Conservation (phyloP, 2,888 invertebrate genomes). For the Selenia dentaria region DNA sequence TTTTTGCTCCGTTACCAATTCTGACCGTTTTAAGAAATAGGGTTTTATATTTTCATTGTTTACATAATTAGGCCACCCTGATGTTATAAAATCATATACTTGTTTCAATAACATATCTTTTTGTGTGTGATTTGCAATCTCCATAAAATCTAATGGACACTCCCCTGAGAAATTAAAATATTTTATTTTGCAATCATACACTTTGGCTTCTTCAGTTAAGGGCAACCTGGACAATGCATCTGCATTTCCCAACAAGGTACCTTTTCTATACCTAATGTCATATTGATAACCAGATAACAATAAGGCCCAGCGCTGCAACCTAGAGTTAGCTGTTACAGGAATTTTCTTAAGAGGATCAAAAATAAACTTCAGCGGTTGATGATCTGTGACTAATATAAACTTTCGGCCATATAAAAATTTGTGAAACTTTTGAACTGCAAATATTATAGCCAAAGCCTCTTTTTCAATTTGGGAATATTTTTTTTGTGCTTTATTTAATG, state of each 20-base stretch:
- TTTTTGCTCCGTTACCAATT: not conserved
- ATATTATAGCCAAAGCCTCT: conserved; percentile 24
- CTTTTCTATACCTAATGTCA: conserved; percentile 9
- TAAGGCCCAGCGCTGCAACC: not conserved
- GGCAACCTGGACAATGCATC: not conserved
- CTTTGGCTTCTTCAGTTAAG: not conserved
- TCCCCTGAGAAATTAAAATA: not conserved
- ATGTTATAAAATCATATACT: not conserved
- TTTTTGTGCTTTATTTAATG: conserved; percentile 20
- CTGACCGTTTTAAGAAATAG: not conserved
- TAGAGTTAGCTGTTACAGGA: conserved; percentile 13
- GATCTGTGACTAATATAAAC: conserved; percentile 17
- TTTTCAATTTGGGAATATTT: conserved; percentile 24
- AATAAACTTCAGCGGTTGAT: conserved; percentile 19
- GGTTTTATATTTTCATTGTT: not conserved
- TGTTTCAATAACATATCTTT: not conserved
- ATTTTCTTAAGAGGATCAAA: conserved; percentile 21
- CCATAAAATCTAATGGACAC: not conserved
- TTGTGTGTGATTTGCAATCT: not conserved
- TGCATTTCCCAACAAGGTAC: not conserved
- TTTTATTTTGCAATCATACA: not conserved
- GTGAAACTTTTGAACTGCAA: conserved; percentile 24
- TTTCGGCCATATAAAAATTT: conserved; percentile 20
- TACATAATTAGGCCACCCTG: not conserved
- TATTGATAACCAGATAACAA: conserved; percentile 17